Conservation (phyloP, 2,797 vertebrate species). For the Chlorospingus flavigularis region DNA sequence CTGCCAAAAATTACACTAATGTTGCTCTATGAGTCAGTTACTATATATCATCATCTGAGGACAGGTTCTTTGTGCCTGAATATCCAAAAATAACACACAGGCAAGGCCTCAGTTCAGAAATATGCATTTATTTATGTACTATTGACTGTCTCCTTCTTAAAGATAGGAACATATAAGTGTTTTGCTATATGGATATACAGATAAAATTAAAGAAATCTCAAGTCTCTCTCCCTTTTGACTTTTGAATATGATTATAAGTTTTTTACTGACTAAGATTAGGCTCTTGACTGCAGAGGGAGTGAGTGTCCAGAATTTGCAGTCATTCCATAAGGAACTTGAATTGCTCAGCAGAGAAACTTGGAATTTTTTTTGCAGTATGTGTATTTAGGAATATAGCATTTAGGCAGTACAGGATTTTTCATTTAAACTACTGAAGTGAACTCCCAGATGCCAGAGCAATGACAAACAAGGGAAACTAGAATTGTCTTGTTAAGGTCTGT, state of each 20-base stretch:
- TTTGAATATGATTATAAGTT: not conserved
- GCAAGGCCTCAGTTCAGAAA: not conserved
- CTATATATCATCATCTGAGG: not conserved
- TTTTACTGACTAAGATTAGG: not conserved
- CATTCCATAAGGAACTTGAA: not conserved
- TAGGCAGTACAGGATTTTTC: not conserved
- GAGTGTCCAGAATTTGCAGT: not conserved
- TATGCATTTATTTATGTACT: not conserved
- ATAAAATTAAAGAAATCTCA: not conserved
- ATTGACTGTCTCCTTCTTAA: not conserved
- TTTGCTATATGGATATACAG: not conserved
- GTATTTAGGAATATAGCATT: not conserved
- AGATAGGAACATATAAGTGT: rapidly evolving
- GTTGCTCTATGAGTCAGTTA: not conserved
- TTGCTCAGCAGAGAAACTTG: not conserved
- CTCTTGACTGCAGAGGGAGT: not conserved
- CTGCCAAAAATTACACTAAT: not conserved
- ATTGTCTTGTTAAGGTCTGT: not conserved
- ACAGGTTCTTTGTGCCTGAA: not conserved
- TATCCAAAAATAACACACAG: not conserved
- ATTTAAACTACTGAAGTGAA: not conserved
- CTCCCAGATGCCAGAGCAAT: not conserved
- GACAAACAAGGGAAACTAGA: not conserved
- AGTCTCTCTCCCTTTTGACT: not conserved
- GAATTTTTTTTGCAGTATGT: not conserved